These are phyloP conservation scores for Lates japonicus DNA, from an alignment of 2,797 vertebrate species.

Conservation along the genomic window DNA sequence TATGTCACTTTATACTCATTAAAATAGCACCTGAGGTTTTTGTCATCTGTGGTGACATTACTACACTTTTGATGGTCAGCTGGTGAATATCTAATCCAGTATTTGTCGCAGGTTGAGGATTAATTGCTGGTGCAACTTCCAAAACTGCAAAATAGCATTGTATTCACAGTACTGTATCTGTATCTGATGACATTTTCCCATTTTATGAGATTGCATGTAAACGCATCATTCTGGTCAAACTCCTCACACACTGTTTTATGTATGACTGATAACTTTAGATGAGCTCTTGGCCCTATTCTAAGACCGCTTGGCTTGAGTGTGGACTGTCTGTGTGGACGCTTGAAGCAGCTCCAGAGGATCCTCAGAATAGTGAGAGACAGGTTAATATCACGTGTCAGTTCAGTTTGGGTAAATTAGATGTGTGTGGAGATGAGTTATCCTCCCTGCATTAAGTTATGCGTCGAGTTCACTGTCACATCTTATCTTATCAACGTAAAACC, in stretches of 20 bases:
- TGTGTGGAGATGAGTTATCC: too few species aligned
- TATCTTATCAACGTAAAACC: too few species aligned
- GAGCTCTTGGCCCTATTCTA: constrained; percentile 22
- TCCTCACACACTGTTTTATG: background rate
- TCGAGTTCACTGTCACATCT: background rate
- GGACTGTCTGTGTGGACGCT: background rate
- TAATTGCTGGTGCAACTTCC: background rate
- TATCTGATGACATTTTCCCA: background rate
- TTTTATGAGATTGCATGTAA: background rate
- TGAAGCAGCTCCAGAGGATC: background rate
- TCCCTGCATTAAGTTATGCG: too few species aligned
- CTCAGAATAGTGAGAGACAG: background rate
- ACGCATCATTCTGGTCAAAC: background rate
- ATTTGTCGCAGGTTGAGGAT: background rate
- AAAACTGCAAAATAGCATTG: background rate
- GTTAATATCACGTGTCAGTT: background rate
- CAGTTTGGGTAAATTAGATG: background rate
- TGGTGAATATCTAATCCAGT: background rate
- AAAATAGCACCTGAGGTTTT: background rate
- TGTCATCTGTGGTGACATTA: background rate
- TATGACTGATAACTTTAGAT: background rate
- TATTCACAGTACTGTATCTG: background rate
- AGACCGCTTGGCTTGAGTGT: constrained; percentile 3
- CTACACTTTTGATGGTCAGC: background rate
- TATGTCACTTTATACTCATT: background rate